Percentiles rank a stretch among this genome's conserved stretches.
These are phyloP conservation scores for Agrypnus murinus DNA, from an alignment of 2,888 invertebrate species.

Conservation along the genomic window DNA sequence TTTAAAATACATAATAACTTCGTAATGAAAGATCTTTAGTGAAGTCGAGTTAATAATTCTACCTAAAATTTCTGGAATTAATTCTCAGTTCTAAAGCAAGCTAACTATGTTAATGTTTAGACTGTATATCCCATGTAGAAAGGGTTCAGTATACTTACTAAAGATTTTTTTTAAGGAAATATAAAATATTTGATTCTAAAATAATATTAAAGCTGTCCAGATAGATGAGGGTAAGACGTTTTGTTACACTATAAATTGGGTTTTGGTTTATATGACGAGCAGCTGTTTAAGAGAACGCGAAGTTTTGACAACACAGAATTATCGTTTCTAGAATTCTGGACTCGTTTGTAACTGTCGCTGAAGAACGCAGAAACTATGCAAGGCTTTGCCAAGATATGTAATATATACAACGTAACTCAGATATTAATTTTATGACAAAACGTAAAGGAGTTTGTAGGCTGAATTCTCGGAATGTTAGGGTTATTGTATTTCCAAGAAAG, in stretches of 20 bases:
- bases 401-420: constrained; percentile 32
- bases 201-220: constrained; percentile 23
- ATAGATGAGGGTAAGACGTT: constrained; percentile 20
- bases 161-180: constrained; percentile 14
- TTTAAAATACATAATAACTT: too few relatives aligned
- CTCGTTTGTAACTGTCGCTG: constrained; percentile 37
- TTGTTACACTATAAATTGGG: constrained; percentile 17
- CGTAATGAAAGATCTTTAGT: too few relatives aligned
- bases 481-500: constrained; percentile 16
- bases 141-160: not conserved
- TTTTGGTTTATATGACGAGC: constrained; percentile 21
- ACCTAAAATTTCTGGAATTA: too few relatives aligned
- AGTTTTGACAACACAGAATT: constrained; percentile 35
- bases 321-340: constrained; percentile 31
- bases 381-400: constrained; percentile 38
- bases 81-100: too few relatives aligned
- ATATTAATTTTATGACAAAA: constrained; percentile 35
- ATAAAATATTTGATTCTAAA: constrained; percentile 13
- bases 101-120: too few relatives aligned
- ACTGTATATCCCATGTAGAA: too few relatives aligned
- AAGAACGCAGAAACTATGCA: constrained; percentile 36
- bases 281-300: constrained; percentile 15
- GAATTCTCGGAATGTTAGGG: constrained; percentile 30
- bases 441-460: constrained; percentile 18
- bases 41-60: too few relatives aligned